Evolutionary conservation across 2,113 vertebrate genomes (phyloP).

Genomic region (Bos taurus): ARS-UCD2.0 NC_037357.1:116282501-116283000

Average conservation of each 20-base stretch:
- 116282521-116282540: background rate
- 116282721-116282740: background rate
- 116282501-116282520: background rate
- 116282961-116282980: background rate
- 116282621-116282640: background rate
- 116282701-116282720: background rate
- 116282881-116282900: background rate
- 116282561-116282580: background rate
- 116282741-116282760: background rate
- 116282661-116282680: background rate
- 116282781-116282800: background rate
- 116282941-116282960: no score
- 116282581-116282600: background rate
- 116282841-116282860: background rate
- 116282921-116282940: no score
- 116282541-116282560: background rate
- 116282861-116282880: background rate
- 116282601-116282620: background rate
- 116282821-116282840: background rate
- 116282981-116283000: background rate
- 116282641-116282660: background rate
- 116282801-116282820: background rate
- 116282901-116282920: background rate
- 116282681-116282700: background rate
- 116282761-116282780: background rate